Percentiles rank a stretch among this genome's conserved stretches.
phyloP scores from a whole-genome alignment of 2,113 vertebrate genomes.

The Megaptera novaeangliae region DNA sequence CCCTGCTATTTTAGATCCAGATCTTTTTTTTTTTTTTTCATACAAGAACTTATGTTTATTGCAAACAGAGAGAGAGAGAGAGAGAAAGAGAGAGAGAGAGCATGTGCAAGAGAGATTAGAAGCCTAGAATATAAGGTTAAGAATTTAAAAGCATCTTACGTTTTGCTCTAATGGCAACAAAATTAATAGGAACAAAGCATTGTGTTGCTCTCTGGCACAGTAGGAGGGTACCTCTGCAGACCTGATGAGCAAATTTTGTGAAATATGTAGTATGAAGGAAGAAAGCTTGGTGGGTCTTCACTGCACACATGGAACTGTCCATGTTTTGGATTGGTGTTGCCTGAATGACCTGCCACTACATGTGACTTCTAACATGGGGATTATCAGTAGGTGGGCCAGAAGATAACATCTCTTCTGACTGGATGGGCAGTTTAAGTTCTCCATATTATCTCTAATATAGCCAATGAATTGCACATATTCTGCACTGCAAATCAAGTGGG shows the following conservation, averaged over 20 bases:
- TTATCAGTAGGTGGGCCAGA: conserved; percentile 84
- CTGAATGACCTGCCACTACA: conserved; percentile 84
- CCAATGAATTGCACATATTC: conserved; percentile 88
- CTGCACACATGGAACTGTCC: conserved; percentile 86
- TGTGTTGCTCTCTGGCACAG: conserved; percentile 88
- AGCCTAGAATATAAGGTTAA: conserved; percentile 85
- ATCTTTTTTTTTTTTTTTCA: background rate
- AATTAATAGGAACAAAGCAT: conserved; percentile 92
- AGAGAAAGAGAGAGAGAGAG: conserved; percentile 64
- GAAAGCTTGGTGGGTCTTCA: conserved; percentile 89
- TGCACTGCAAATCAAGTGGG: conserved; percentile 90
- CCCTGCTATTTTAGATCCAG: background rate
- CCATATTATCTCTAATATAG: conserved; percentile 93
- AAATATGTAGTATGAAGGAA: conserved; percentile 88
- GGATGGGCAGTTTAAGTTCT: conserved; percentile 89
- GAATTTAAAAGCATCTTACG: conserved; percentile 94
- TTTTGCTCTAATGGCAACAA: conserved; percentile 93
- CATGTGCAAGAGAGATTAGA: conserved; percentile 70
- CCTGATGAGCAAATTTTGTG: conserved; percentile 89
- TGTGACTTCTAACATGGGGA: conserved; percentile 81
- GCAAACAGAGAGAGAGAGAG: conserved; percentile 68
- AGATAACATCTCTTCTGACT: conserved; percentile 87
- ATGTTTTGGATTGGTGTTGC: conserved; percentile 85
- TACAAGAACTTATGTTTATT: conserved; percentile 78
- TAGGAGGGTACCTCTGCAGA: conserved; percentile 90